Conservation (phyloP, 2,113 vertebrate genomes). For the Pteruthius melanotis region DNA sequence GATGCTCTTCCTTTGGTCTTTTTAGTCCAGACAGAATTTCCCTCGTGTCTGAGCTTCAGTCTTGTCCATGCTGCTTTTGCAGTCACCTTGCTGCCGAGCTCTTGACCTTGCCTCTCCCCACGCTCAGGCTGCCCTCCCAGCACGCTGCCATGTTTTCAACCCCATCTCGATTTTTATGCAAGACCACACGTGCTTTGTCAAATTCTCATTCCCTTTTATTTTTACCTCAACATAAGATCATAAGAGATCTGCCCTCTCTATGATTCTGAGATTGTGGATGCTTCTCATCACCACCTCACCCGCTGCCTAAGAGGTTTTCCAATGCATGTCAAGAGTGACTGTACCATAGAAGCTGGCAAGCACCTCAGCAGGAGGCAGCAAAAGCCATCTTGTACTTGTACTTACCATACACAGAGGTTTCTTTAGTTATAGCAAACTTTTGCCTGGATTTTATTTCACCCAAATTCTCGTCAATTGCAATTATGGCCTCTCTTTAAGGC, state of each 20-base stretch:
- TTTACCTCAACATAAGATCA: background rate
- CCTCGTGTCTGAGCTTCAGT: background rate
- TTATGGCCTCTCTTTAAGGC: background rate
- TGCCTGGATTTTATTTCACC: background rate
- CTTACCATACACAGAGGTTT: background rate
- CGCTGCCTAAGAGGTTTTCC: background rate
- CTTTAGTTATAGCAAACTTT: background rate
- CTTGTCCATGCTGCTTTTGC: background rate
- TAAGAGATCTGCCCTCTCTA: background rate
- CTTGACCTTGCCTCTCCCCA: background rate
- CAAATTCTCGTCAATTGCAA: background rate
- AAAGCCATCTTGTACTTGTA: background rate
- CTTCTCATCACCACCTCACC: background rate
- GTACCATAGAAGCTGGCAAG: background rate
- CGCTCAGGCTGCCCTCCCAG: background rate
- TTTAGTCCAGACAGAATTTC: background rate
- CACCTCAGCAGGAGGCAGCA: background rate
- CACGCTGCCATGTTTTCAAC: background rate
- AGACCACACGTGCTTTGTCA: background rate
- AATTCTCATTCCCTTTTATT: background rate
- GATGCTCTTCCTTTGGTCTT: background rate
- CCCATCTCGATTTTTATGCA: background rate
- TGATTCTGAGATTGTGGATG: background rate
- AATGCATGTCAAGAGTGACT: background rate
- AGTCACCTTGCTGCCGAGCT: background rate